A percentile compares a stretch with the other conserved stretches of the same genome.
Conservation (phyloP, 2,888 invertebrate species). For the Dasysyrphus albostriatus region DNA sequence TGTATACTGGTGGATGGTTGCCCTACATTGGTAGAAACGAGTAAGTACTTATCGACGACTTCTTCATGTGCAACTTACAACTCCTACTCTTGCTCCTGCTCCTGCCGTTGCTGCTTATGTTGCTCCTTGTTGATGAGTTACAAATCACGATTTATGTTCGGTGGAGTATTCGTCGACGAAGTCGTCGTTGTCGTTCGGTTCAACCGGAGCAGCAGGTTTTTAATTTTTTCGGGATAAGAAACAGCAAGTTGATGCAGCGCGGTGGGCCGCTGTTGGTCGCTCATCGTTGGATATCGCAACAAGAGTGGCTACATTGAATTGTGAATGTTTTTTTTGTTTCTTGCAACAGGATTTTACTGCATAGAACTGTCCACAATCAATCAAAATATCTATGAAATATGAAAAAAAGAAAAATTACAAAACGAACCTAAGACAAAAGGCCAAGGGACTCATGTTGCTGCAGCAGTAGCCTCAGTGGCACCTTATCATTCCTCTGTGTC, state of each 20-base stretch:
- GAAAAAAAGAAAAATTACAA: neutral
- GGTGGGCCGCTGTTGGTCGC: neutral
- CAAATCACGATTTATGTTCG: conserved; percentile 68
- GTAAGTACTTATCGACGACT: conserved; percentile 56
- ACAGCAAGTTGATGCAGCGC: conserved; percentile 46
- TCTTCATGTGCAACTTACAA: conserved; percentile 21
- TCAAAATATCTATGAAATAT: conserved; percentile 52
- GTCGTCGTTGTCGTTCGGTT: conserved; percentile 3
- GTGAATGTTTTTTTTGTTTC: conserved; percentile 45
- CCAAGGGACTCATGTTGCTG: conserved; percentile 40
- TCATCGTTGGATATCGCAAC: conserved; percentile 12
- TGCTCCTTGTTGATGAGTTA: conserved; percentile 35
- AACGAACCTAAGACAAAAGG: neutral
- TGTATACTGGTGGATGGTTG: conserved; percentile 41
- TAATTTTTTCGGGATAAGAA: conserved; percentile 53
- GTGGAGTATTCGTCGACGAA: conserved; percentile 13
- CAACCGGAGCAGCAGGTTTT: conserved; percentile 62
- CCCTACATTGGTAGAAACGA: conserved; percentile 67
- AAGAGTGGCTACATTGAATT: conserved; percentile 49
- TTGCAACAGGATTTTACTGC: conserved; percentile 47
- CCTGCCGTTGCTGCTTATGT: neutral
- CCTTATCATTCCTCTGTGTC: conserved; percentile 50
- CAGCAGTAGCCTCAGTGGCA: conserved; percentile 53
- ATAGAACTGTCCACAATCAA: conserved; percentile 59
- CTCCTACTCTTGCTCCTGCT: conserved; percentile 18